Evolutionary conservation across 2,888 invertebrate genomes (phyloP).

Genomic region (Agriopis aurantiaria): DNA sequence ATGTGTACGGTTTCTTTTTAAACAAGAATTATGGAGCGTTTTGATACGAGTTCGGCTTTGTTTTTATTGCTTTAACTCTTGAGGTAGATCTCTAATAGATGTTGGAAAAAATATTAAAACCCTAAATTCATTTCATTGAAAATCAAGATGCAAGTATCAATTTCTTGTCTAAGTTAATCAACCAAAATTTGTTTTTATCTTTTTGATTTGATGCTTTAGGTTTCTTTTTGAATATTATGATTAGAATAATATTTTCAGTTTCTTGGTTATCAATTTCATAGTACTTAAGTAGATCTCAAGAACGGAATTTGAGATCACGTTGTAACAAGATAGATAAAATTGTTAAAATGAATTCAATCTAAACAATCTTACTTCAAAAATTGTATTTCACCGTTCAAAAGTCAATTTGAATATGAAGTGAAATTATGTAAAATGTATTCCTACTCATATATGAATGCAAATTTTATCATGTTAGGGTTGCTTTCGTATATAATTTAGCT

Average conservation of each 20-base stretch:
- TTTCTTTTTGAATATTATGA: no score
- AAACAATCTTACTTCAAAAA: not conserved
- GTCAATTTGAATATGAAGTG: slow-evolving; percentile 47
- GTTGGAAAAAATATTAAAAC: no score
- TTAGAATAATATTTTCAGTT: no score
- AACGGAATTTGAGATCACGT: no score
- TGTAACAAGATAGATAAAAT: no score
- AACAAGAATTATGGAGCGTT: slow-evolving; percentile 48
- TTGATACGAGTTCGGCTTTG: slow-evolving; percentile 1
- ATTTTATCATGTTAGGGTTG: slow-evolving; percentile 44
- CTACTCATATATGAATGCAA: slow-evolving; percentile 40
- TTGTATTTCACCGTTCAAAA: slow-evolving; percentile 24
- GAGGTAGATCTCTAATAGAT: not conserved
- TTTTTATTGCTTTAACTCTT: not conserved
- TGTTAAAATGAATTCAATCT: no score
- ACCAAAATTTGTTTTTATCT: not conserved
- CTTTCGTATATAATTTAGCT: slow-evolving; percentile 41
- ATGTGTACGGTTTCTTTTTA: slow-evolving; percentile 55
- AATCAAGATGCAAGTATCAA: slow-evolving; percentile 2
- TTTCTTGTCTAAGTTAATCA: not conserved
- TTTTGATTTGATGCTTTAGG: no score
- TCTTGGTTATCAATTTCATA: no score
- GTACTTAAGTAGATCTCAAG: no score
- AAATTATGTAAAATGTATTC: slow-evolving; percentile 47
- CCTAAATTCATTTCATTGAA: not conserved